These are phyloP conservation scores for Hirudinaria manillensis DNA, from an alignment of 2,888 invertebrate genomes.

Conservation along the genomic window DNA sequence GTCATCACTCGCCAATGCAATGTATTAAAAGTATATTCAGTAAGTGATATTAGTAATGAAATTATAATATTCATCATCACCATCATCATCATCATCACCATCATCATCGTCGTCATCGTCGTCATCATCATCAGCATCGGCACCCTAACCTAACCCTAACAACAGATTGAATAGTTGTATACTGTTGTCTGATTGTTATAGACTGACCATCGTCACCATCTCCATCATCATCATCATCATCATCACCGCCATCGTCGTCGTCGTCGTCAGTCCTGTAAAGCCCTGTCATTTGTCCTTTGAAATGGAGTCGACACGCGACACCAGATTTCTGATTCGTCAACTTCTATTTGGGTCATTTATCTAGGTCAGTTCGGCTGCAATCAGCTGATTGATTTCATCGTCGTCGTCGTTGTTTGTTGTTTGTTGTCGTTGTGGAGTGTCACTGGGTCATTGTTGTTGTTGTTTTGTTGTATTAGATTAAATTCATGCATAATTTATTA, in stretches of 20 bases:
- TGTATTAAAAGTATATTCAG: too few relatives aligned
- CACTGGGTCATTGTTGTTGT: too few relatives aligned
- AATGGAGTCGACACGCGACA: neutral
- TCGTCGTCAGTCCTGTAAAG: conserved; percentile 1
- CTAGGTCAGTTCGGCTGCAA: too few relatives aligned
- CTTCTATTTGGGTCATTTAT: too few relatives aligned
- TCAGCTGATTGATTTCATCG: too few relatives aligned
- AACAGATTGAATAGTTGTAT: too few relatives aligned
- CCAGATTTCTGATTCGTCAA: neutral
- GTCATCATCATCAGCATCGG: conserved; percentile 9
- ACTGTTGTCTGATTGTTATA: neutral
- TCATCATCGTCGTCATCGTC: neutral
- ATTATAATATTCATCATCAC: too few relatives aligned
- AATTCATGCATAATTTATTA: neutral
- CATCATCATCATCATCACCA: neutral
- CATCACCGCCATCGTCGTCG: conserved; percentile 19
- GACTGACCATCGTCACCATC: conserved; percentile 22
- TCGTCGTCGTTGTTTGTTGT: too few relatives aligned
- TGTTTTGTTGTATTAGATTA: too few relatives aligned
- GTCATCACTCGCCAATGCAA: too few relatives aligned
- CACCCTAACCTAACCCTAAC: neutral
- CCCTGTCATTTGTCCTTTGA: neutral
- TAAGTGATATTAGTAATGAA: too few relatives aligned
- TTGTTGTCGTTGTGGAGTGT: too few relatives aligned
- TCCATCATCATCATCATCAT: conserved; percentile 19